Percentiles rank a stretch among this genome's conserved stretches.
Evolutionary conservation across 2,888 invertebrate species (phyloP).

Genomic region (Lasioglossum malachurum): DNA sequence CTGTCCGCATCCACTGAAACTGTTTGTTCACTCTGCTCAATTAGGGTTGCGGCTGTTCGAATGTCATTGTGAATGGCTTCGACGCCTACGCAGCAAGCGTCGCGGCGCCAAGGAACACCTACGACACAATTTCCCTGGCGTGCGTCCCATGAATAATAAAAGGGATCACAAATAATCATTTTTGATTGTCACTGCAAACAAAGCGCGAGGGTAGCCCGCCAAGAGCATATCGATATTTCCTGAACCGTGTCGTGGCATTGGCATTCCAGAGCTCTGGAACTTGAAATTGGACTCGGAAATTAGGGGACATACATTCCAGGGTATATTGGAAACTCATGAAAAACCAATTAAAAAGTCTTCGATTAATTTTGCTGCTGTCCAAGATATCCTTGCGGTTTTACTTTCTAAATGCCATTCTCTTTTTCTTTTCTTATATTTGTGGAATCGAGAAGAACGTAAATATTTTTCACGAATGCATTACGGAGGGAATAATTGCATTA

Average conservation of each 20-base stretch:
- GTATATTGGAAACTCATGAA: not conserved
- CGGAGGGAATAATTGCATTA: not conserved
- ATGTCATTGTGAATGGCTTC: constrained; percentile 33
- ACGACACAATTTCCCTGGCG: constrained; percentile 32
- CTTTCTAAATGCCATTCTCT: not conserved
- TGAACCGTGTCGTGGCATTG: not conserved
- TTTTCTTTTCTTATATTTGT: not conserved
- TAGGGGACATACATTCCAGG: not conserved
- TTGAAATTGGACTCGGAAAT: not conserved
- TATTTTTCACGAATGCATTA: not conserved
- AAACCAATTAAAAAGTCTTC: not conserved
- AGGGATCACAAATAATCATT: constrained; percentile 48
- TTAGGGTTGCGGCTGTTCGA: constrained; percentile 45
- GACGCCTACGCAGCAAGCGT: constrained; percentile 58
- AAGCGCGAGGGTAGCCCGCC: not conserved
- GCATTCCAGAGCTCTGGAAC: not conserved
- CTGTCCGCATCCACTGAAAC: not conserved
- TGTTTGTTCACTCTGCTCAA: constrained; percentile 43
- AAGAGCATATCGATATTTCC: not conserved
- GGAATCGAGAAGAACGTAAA: not conserved
- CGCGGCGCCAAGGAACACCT: constrained; percentile 64
- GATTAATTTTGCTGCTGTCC: not conserved
- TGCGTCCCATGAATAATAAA: constrained; percentile 43
- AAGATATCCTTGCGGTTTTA: not conserved
- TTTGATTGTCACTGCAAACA: constrained; percentile 11